These are phyloP conservation scores for Ceratosolen solmsi DNA, from an alignment of 1,140 invertebrate species.

Conservation along the genomic window DNA sequence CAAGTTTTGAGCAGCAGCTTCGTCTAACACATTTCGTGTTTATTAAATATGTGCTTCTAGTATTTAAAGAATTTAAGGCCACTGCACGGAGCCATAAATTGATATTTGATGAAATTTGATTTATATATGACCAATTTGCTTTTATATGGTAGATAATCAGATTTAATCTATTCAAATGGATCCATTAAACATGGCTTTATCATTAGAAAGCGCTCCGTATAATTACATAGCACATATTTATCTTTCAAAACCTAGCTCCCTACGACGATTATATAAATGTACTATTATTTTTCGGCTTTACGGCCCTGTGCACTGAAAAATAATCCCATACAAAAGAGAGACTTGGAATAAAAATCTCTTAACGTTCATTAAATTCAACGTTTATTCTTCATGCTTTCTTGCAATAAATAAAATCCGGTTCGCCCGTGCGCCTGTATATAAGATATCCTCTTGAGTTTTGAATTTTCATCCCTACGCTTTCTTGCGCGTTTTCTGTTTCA, in stretches of 20 bases:
- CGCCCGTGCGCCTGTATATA: not conserved
- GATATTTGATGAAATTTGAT: not conserved
- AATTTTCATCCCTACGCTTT: not conserved
- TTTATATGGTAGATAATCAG: not conserved
- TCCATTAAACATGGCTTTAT: not conserved
- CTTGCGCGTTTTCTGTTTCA: not conserved
- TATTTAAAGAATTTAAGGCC: no score
- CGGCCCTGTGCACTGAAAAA: no score
- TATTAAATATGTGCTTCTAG: no score
- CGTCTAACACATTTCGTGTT: no score
- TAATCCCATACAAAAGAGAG: not conserved
- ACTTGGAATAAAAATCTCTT: not conserved
- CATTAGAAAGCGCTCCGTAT: not conserved
- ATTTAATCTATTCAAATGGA: not conserved
- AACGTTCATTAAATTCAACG: not conserved
- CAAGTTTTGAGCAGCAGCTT: no score
- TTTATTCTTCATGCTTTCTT: not conserved
- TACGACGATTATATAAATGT: not conserved
- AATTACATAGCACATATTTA: not conserved
- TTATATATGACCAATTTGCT: not conserved
- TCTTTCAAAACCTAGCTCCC: not conserved
- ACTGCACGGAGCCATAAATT: no score
- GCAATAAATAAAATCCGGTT: conserved; percentile 14
- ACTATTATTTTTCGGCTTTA: not conserved
- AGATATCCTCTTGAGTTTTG: not conserved